Evolutionary conservation across 2,113 vertebrate species (phyloP), one percentile per base, ranked within the genome.

Genomic region (Castor canadensis): DNA sequence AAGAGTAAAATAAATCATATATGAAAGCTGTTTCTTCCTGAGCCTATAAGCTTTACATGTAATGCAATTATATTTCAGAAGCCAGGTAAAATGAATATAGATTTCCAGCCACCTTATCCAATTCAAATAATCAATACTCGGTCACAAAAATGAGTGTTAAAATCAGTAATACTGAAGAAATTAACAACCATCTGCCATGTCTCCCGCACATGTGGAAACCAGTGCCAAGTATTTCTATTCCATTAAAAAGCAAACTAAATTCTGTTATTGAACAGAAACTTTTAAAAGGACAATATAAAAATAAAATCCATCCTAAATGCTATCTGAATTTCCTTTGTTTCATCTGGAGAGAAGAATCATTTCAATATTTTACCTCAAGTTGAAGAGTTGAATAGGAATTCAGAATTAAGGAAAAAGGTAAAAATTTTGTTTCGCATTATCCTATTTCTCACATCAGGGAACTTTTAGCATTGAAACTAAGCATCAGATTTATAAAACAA

Each of bases 11-110:
- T 2, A 58, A 75, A 64, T 3, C 3, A 35, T 45, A 85, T 71
- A 83, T 69, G 6, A 82, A 88, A 67, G 19, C 1, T 28, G 47
- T 79, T 35, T 54, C 54, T 47, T 49, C 43, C 67, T 54, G 7
- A 80, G 38, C 24, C 56, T 43, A 2, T 72, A 71, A 90, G 7
- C 2, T 8, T 79, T 45, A 47, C 24, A 9, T 69, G 54, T 28
- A 87, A 82, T 69, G 22, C 1, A 62, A 26, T 87, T 85, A 28
- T 56, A 95, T 52, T 89, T 97, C 79, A 60, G 16, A 79, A 92
- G 13, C 13, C 24, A 80, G 69, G 20, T 66, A 87, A 95, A 93
- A 93, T 47, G 30, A 82, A 69, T 52, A 73, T 66, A 60, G 56
- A 95, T 47, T 66, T 54, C 45, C 62, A 79, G 2, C 30, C 62